A percentile compares a stretch with the other conserved stretches of the same genome.
These are phyloP conservation scores for Procavia capensis DNA, from an alignment of 2,113 vertebrate genomes.

Conservation along the genomic window DNA sequence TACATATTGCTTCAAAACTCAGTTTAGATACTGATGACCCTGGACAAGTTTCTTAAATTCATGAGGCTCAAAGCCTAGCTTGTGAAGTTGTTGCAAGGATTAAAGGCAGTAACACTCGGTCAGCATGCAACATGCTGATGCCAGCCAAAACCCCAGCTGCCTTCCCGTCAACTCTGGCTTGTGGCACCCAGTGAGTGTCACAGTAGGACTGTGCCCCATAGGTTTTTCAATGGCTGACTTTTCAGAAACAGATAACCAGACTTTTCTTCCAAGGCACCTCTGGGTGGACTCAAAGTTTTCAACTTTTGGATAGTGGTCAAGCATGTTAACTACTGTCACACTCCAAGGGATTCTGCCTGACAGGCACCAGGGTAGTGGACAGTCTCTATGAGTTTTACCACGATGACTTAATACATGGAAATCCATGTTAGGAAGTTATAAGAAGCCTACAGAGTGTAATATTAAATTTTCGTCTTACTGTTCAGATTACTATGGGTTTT, in stretches of 20 bases:
- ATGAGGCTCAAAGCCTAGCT: neutral
- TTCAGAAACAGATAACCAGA: too few species aligned
- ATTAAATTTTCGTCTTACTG: neutral
- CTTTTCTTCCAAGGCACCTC: too few species aligned
- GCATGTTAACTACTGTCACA: too few species aligned
- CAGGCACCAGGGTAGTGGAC: neutral
- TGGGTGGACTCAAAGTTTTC: too few species aligned
- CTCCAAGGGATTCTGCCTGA: too few species aligned
- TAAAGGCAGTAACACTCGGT: neutral
- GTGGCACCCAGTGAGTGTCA: too few species aligned
- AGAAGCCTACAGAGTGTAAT: neutral
- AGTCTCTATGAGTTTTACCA: neutral
- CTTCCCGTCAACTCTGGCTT: too few species aligned
- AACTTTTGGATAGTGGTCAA: too few species aligned
- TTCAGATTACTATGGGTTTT: neutral
- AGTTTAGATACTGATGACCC: neutral
- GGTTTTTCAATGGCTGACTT: too few species aligned
- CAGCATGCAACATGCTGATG: neutral
- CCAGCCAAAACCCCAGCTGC: neutral
- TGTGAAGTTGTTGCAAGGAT: neutral
- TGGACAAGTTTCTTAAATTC: neutral
- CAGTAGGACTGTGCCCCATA: too few species aligned
- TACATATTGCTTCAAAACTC: accelerated
- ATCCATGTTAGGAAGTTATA: neutral
- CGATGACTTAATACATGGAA: neutral